phyloP scores from a whole-genome alignment of 2,113 vertebrate species.

The Macrotus californicus region DNA sequence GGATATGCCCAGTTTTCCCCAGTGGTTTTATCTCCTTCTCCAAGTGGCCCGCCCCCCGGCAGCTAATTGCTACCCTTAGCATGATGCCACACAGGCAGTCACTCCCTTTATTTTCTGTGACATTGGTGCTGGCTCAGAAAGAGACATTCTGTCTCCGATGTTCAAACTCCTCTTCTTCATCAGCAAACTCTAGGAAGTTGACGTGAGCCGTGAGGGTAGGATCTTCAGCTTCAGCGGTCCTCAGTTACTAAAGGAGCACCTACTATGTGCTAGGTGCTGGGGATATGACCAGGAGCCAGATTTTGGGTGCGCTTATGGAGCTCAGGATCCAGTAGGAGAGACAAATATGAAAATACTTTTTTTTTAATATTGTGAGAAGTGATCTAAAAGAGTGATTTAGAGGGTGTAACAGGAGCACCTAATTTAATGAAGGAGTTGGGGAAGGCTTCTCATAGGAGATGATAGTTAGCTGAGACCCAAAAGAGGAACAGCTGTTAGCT shows the following conservation, averaged over 20 bases:
- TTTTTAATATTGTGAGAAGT: not conserved
- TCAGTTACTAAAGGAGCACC: not conserved
- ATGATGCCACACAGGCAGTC: not conserved
- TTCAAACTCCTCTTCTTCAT: not conserved
- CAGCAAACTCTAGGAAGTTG: not conserved
- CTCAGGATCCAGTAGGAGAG: not conserved
- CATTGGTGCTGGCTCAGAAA: slow-evolving; percentile 2
- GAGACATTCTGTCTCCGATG: not conserved
- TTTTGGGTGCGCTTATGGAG: not conserved
- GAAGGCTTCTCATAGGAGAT: not conserved
- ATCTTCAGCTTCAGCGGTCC: not conserved
- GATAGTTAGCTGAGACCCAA: not conserved
- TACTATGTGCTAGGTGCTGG: not conserved
- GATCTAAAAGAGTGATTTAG: not conserved
- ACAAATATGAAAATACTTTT: not conserved
- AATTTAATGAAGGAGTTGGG: not conserved
- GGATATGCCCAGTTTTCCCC: slow-evolving; percentile 50
- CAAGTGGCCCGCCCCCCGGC: not conserved
- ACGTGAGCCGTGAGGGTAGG: not conserved
- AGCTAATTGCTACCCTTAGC: slow-evolving; percentile 65
- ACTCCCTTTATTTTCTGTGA: not conserved
- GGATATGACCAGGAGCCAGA: not conserved
- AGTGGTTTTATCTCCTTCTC: slow-evolving; percentile 32
- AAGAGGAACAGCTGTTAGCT: not conserved
- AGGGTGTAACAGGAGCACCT: not conserved